Base-by-base conservation (phyloP, 2,888 invertebrate genomes). In the Neocrepidodera transversa region DNA sequence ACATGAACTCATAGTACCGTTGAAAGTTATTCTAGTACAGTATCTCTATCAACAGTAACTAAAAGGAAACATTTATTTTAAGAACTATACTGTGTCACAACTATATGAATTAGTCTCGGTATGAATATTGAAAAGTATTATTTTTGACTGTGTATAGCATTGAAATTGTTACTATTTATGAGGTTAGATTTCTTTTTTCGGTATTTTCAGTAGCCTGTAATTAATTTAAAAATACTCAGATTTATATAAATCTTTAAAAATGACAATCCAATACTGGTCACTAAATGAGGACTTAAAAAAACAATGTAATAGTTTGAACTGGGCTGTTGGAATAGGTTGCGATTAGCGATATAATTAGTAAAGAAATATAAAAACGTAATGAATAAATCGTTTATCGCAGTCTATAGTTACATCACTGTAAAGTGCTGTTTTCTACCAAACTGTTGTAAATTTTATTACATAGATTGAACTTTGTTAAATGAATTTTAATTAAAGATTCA, bases 401-500 rank as follows among this genome's bases (percentile, higher is more conserved):
- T 60, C 64, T 65, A 45, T 45, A 58, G 55, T 63, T 61, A 54
- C 63, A 66, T 64, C 61, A 58, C 57, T 64, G 62, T 58, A 60
- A 66, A 73, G 70, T 71, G 76, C 74, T 76, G 75, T 77, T 77
- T 78, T 77, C 72, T 76, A 74, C 71, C 69, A 71, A 69, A 74
- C 75, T 77, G 77, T 78, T 78, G 77, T 78, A 76, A 72, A 76
- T 75, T 78, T 76, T 78, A 76, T 77, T 76, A 78, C 74, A 76
- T 79, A 78, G 78, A 78, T 79, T 79, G 80, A 79, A 79, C 73
- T 79, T 79, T 79, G 79, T 80, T 79, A 78, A 76, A 77, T 74
- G 75, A 78, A 78, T 76, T 79, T 77, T 58, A 61, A 65, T 67
- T 70, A 70, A 70, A 70, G 66, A 68, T 64, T 66, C 65, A 63